A percentile compares a stretch with the other conserved stretches of the same genome.
phyloP scores from a whole-genome alignment of 2,113 vertebrate species.

The Vidua chalybeata region DNA sequence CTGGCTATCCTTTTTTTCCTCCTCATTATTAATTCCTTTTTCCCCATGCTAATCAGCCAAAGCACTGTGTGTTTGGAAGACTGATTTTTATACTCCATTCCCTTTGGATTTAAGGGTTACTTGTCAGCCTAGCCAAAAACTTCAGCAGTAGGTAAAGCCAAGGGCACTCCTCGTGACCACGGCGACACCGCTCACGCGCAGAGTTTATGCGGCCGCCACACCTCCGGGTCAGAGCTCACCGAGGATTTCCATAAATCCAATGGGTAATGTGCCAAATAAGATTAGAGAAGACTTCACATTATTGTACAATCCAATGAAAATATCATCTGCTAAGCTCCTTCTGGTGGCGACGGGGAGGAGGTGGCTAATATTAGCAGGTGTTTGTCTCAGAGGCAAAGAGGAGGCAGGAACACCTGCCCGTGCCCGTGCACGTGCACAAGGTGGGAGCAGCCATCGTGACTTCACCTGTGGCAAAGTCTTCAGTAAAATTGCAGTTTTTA shows the following conservation, averaged over 20 bases:
- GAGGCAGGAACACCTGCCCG: slow-evolving; percentile 71
- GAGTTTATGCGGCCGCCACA: slow-evolving; percentile 81
- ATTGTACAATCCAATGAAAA: slow-evolving; percentile 88
- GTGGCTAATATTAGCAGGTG: slow-evolving; percentile 84
- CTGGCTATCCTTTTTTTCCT: slow-evolving; percentile 72
- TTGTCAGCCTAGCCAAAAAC: slow-evolving; percentile 15
- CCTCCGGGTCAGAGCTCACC: slow-evolving; percentile 83
- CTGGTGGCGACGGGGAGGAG: slow-evolving; percentile 77
- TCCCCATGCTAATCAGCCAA: slow-evolving; percentile 65
- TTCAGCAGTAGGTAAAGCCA: slow-evolving; percentile 76
- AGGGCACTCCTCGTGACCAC: slow-evolving; percentile 71
- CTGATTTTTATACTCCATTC: slow-evolving; percentile 45
- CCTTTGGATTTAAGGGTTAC: slow-evolving; percentile 35
- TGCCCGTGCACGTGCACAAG: slow-evolving; percentile 63
- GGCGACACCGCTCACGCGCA: background rate
- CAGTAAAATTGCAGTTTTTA: slow-evolving; percentile 71
- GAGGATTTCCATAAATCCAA: slow-evolving; percentile 88
- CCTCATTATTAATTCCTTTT: slow-evolving; percentile 73
- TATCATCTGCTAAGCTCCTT: slow-evolving; percentile 87
- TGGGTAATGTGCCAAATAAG: slow-evolving; percentile 87
- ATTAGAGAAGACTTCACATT: slow-evolving; percentile 87
- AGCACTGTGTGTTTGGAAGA: slow-evolving; percentile 34
- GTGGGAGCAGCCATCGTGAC: slow-evolving; percentile 64
- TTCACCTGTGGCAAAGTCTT: slow-evolving; percentile 71
- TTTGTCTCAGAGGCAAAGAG: slow-evolving; percentile 70